Evolutionary conservation across 2,888 invertebrate genomes (phyloP), one percentile per base, ranked within the genome.

Genomic region (Drosophila buzzatii): DNA sequence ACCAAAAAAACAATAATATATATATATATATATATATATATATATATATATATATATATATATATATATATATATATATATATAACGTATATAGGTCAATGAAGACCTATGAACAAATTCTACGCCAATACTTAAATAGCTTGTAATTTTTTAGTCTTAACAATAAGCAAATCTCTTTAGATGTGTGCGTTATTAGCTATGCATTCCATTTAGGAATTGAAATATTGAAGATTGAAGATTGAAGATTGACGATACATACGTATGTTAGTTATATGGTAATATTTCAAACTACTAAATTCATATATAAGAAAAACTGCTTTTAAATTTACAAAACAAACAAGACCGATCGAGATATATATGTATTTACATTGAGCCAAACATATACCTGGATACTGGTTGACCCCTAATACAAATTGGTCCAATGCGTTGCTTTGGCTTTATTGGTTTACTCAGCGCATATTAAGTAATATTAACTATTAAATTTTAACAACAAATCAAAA

Each of bases 41-140:
- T n/a, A n/a, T n/a, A n/a, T n/a, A n/a, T n/a, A n/a, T n/a, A n/a
- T n/a, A n/a, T n/a, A n/a, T n/a, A n/a, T n/a, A n/a, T n/a, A n/a
- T n/a, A n/a, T n/a, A n/a, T n/a, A n/a, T n/a, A n/a, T n/a, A n/a
- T n/a, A n/a, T n/a, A n/a, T n/a, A n/a, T n/a, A 27, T 39, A 52
- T 16, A 12, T 9, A 52, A 7, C 41, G 14, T 47, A 39, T 27
- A 9, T 35, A 35, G 42, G 14, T 44, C 33, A 55, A 51, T 12
- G 41, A 33, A n/a, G 31, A 18, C 42, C 81, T 51, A 61, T 71
- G 37, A 66, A 45, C 58, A 63, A 65, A 82, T 70, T 88, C 76
- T 85, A 85, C 62, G 89, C 85, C 81, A 85, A 85, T 85, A 85
- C 85, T 88, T 90, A 90, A 87, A 69, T 85, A 85, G 90, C 85